A percentile compares a stretch with the other conserved stretches of the same genome.
These are phyloP conservation scores for Cephus rjabovi DNA, from an alignment of 2,888 invertebrate species.

Conservation along the genomic window DNA sequence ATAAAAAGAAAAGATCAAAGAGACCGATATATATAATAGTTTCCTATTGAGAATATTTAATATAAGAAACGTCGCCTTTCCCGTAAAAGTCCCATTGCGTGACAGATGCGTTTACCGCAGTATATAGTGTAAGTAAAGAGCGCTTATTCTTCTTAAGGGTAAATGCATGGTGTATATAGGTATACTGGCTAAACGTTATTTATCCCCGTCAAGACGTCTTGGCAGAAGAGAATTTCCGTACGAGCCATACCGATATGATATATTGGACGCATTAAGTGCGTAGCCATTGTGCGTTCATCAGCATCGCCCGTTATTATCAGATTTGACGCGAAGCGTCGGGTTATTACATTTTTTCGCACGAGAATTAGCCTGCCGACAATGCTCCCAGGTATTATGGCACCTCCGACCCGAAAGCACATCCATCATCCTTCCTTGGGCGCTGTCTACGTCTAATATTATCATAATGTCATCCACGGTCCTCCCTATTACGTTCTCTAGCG, in stretches of 20 bases:
- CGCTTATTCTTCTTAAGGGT: background rate
- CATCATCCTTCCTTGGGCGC: constrained; percentile 40
- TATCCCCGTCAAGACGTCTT: constrained; percentile 44
- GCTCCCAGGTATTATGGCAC: constrained; percentile 39
- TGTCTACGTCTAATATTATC: constrained; percentile 48
- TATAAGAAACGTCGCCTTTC: background rate
- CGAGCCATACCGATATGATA: constrained; percentile 44
- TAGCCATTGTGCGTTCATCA: constrained; percentile 19
- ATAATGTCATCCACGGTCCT: constrained; percentile 42
- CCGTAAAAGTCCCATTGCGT: background rate
- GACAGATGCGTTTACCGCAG: background rate
- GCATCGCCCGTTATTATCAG: constrained; percentile 14
- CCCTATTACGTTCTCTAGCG: background rate
- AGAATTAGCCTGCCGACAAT: constrained; percentile 47
- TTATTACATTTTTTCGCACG: constrained; percentile 35
- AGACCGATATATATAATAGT: background rate
- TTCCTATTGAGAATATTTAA: background rate
- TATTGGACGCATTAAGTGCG: constrained; percentile 45
- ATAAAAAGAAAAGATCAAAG: background rate
- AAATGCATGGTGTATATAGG: background rate
- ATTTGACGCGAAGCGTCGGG: constrained; percentile 15
- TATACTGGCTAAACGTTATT: constrained; percentile 27
- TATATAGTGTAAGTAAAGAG: background rate
- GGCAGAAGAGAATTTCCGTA: background rate
- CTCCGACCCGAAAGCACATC: constrained; percentile 42